These are phyloP conservation scores for Cheilosia impressa DNA, from an alignment of 2,888 invertebrate species.

Conservation along the genomic window DNA sequence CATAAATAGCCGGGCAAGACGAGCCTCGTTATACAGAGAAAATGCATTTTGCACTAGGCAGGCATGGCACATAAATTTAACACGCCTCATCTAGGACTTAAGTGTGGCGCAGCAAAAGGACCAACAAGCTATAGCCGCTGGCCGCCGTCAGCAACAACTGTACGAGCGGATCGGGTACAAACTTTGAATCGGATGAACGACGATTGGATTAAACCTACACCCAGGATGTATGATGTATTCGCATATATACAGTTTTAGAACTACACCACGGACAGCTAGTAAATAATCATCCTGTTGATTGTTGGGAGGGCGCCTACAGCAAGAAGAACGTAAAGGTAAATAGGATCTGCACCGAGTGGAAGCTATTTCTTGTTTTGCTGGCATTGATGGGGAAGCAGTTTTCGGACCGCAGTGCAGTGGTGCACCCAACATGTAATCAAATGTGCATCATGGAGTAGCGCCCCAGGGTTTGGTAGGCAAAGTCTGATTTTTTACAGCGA, in stretches of 20 bases:
- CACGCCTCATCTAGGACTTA: slow-evolving; percentile 72
- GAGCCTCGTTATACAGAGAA: slow-evolving; percentile 51
- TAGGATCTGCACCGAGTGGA: slow-evolving; percentile 21
- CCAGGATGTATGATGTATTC: slow-evolving; percentile 17
- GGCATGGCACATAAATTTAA: slow-evolving; percentile 61
- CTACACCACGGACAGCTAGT: slow-evolving; percentile 4
- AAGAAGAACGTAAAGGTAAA: slow-evolving; percentile 53
- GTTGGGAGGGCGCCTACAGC: slow-evolving; percentile 12
- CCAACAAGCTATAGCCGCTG: slow-evolving; percentile 36
- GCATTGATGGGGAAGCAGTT: slow-evolving; percentile 25
- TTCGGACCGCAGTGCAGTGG: slow-evolving; percentile 36
- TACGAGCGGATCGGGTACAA: slow-evolving; percentile 39
- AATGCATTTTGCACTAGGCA: slow-evolving; percentile 61
- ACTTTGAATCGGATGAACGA: slow-evolving; percentile 45
- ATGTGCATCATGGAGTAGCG: too few relatives aligned
- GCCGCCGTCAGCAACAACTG: slow-evolving; percentile 15
- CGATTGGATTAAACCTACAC: slow-evolving; percentile 56
- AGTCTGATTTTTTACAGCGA: too few relatives aligned
- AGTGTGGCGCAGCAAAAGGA: slow-evolving; percentile 53
- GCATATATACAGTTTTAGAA: not conserved
- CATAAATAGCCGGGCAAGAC: slow-evolving; percentile 47
- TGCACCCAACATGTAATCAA: slow-evolving; percentile 35
- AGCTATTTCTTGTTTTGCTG: slow-evolving; percentile 39
- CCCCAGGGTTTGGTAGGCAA: too few relatives aligned
- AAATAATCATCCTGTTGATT: slow-evolving; percentile 71